Percentiles rank a stretch among this genome's conserved stretches.
phyloP scores from a whole-genome alignment of 2,797 vertebrate species.

The Muscicapa striata region DNA sequence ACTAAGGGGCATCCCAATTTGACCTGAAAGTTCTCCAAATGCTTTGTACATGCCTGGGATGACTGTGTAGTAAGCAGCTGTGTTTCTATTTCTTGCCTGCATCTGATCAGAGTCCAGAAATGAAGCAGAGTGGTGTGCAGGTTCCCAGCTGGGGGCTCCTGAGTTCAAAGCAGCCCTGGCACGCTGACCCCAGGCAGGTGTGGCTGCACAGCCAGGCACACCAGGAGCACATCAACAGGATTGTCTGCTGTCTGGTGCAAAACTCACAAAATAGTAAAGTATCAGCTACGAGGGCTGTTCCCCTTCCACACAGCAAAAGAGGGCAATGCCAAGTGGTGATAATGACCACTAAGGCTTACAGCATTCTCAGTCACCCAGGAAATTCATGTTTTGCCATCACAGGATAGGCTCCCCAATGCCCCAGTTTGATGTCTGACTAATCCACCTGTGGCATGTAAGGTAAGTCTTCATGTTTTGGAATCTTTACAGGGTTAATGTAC shows the following conservation, averaged over 20 bases:
- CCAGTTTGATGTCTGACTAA: background rate
- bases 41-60: background rate
- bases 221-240: background rate
- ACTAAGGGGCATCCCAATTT: background rate
- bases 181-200: background rate
- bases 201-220: background rate
- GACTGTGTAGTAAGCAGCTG: background rate
- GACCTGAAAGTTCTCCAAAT: background rate
- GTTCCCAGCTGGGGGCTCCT: background rate
- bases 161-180: background rate
- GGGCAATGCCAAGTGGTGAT: background rate
- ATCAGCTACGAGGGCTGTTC: background rate
- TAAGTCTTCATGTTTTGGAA: background rate
- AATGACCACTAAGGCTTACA: background rate
- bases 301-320: background rate
- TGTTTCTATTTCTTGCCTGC: constrained; percentile 25
- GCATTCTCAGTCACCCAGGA: background rate
- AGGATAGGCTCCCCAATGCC: too few relatives aligned
- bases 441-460: background rate
- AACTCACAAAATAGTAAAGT: background rate
- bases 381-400: background rate
- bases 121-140: fast-evolving
- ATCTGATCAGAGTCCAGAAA: background rate
- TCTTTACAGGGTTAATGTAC: background rate
- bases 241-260: background rate